A percentile compares a stretch with the other conserved stretches of the same genome.
These are phyloP conservation scores for Scarus forsteni DNA, from an alignment of 2,797 vertebrate species.

Conservation along the genomic window DNA sequence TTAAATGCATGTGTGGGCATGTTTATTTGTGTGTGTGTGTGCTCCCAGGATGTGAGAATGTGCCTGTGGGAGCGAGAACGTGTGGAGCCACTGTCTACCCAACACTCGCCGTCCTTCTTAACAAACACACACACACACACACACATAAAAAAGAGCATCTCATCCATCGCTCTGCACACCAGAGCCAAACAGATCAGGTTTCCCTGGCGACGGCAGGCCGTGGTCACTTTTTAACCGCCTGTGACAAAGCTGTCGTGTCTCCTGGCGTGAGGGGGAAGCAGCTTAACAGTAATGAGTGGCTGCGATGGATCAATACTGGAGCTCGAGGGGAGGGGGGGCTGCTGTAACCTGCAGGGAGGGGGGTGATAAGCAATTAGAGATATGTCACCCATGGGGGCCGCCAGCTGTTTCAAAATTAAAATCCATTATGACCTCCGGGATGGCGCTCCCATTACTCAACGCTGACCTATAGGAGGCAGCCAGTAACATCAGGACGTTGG, in stretches of 20 bases:
- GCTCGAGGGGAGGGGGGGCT: conserved; percentile 9
- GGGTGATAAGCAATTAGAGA: conserved; percentile 48
- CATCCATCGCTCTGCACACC: conserved; percentile 44
- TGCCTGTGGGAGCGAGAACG: conserved; percentile 48
- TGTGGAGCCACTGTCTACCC: conserved; percentile 61
- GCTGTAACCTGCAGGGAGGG: conserved; percentile 34
- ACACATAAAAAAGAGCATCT: conserved; percentile 73
- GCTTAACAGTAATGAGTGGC: conserved; percentile 40
- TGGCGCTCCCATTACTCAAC: conserved; percentile 42
- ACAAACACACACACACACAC: conserved; percentile 13
- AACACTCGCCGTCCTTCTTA: conserved; percentile 43
- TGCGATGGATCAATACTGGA: conserved; percentile 50
- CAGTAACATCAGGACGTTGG: conserved; percentile 18
- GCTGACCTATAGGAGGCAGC: conserved; percentile 35
- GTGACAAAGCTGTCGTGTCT: conserved; percentile 48
- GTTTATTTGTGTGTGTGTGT: conserved; percentile 64
- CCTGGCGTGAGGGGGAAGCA: conserved; percentile 19
- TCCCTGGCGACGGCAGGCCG: conserved; percentile 69
- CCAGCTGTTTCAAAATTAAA: conserved; percentile 50
- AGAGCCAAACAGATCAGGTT: conserved; percentile 71
- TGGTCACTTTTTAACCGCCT: conserved; percentile 53
- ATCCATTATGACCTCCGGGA: conserved; percentile 27
- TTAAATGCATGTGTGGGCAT: conserved; percentile 57
- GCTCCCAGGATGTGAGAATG: conserved; percentile 47
- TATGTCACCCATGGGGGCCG: conserved; percentile 43